Percentiles rank a stretch among this genome's conserved stretches.
These are phyloP conservation scores for Pollicipes pollicipes DNA, from an alignment of 1,140 invertebrate genomes.

Conservation along the genomic window DNA sequence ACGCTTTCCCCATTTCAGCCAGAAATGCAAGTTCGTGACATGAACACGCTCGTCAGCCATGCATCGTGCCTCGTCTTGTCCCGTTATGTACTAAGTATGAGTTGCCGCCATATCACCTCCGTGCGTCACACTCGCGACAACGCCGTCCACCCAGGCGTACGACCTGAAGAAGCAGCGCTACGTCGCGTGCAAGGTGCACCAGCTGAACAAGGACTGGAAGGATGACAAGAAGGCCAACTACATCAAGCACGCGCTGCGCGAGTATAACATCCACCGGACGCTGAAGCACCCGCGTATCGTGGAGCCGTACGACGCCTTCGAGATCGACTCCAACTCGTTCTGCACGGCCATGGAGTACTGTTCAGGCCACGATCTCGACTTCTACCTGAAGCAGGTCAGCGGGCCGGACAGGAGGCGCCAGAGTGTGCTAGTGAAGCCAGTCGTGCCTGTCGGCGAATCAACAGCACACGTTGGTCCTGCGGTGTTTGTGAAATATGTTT, in stretches of 20 bases:
- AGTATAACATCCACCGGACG: conserved; percentile 99
- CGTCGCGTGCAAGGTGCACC: conserved; percentile 99
- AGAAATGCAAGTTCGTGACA: too few relatives aligned
- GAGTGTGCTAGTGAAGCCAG: too few relatives aligned
- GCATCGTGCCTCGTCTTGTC: too few relatives aligned
- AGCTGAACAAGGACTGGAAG: conserved; percentile 99
- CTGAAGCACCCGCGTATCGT: conserved; percentile 96
- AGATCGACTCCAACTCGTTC: conserved; percentile 99
- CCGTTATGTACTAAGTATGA: too few relatives aligned
- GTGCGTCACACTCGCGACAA: too few relatives aligned
- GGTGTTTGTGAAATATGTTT: too few relatives aligned
- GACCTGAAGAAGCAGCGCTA: conserved; percentile 96
- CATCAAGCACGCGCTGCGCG: conserved; percentile 98
- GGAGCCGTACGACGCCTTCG: conserved; percentile 96
- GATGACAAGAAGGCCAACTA: conserved; percentile 99
- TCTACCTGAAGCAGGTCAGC: conserved; percentile 82
- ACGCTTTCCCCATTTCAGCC: too few relatives aligned
- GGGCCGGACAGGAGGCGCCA: too few relatives aligned
- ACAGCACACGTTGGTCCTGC: too few relatives aligned
- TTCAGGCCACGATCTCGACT: conserved; percentile 99
- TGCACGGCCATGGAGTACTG: conserved; percentile 99
- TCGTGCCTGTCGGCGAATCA: too few relatives aligned
- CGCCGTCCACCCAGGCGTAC: conserved; percentile 49
- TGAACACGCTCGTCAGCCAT: too few relatives aligned
- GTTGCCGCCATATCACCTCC: too few relatives aligned